These are phyloP conservation scores for Nestor notabilis DNA, from an alignment of 2,113 vertebrate genomes.

Conservation along the genomic window DNA sequence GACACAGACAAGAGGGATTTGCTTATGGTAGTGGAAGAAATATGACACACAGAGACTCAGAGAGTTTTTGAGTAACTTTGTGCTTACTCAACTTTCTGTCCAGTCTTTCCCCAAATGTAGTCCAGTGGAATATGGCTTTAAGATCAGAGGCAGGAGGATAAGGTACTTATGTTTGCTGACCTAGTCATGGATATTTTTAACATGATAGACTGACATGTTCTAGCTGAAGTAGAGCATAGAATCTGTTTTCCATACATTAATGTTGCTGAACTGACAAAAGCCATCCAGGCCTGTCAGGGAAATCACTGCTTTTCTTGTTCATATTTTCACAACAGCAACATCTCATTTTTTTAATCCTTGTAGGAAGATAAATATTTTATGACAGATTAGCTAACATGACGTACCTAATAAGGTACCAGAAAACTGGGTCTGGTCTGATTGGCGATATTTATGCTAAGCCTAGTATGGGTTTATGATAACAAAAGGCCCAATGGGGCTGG, in stretches of 20 bases:
- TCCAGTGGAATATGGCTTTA: not conserved
- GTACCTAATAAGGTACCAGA: not conserved
- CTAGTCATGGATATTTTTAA: not conserved
- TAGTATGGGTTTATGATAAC: not conserved
- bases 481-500: not conserved
- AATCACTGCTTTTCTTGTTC: not conserved
- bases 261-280: not conserved
- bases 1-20: not conserved
- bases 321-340: not conserved
- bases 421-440: not conserved
- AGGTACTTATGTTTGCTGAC: not conserved
- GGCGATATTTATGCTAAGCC: not conserved
- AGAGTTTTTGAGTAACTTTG: not conserved
- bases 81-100: not conserved
- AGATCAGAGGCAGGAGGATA: not conserved
- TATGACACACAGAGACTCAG: not conserved
- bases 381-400: conserved; percentile 33
- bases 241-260: not conserved
- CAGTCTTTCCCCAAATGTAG: not conserved
- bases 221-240: not conserved
- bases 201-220: not conserved
- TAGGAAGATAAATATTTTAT: conserved; percentile 3
- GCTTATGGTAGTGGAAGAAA: not conserved
- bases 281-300: not conserved
- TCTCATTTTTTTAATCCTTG: not conserved